Percentiles rank a stretch among this genome's conserved stretches.
These are phyloP conservation scores for Prietella phreatophila DNA, from an alignment of 2,113 vertebrate species.

Conservation along the genomic window DNA sequence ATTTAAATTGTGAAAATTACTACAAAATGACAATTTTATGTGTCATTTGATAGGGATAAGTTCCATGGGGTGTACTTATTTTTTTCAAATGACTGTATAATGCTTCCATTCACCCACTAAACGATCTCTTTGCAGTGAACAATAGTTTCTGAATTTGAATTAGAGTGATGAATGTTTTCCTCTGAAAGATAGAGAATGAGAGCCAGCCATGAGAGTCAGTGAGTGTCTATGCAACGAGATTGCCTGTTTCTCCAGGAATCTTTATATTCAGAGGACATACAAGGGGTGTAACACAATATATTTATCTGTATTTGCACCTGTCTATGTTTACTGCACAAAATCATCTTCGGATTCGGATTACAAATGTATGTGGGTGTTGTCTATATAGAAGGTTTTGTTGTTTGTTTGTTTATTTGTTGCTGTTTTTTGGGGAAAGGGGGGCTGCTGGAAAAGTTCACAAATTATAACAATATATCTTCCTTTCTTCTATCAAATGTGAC, in stretches of 20 bases:
- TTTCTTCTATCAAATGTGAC: too few relatives aligned
- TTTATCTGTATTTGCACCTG: neutral
- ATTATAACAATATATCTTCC: too few relatives aligned
- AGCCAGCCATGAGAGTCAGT: conserved; percentile 15
- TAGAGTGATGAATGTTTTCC: conserved; percentile 27
- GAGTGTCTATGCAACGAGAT: conserved; percentile 19
- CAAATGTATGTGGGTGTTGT: too few relatives aligned
- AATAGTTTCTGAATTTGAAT: neutral
- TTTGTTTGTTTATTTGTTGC: too few relatives aligned
- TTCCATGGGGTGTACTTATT: too few relatives aligned
- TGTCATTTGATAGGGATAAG: too few relatives aligned
- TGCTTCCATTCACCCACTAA: neutral
- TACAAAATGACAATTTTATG: too few relatives aligned
- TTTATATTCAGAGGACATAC: neutral
- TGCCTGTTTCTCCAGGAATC: conserved; percentile 2
- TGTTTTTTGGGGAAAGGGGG: too few relatives aligned
- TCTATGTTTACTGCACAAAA: neutral
- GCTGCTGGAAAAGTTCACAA: too few relatives aligned
- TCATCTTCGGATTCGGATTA: too few relatives aligned
- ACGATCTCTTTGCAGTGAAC: neutral
- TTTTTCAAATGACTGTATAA: neutral
- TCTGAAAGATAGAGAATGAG: neutral
- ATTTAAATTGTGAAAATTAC: too few relatives aligned
- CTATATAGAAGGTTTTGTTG: too few relatives aligned
- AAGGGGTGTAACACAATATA: neutral